A percentile compares a stretch with the other conserved stretches of the same genome.
Conservation (phyloP, 2,888 invertebrate species). For the Danaus chrysippus region DNA sequence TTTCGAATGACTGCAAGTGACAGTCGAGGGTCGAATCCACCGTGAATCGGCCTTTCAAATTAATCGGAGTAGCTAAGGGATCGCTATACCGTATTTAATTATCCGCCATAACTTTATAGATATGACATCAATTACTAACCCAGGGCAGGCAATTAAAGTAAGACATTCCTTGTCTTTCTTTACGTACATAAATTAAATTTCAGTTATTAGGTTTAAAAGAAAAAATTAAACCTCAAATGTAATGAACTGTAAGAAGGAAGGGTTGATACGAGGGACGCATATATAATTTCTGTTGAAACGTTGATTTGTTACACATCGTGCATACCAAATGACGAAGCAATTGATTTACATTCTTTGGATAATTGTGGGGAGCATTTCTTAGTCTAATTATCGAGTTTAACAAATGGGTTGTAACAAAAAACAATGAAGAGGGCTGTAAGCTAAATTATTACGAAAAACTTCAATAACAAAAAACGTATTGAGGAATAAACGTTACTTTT, state of each 20-base stretch:
- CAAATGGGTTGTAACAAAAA: too few relatives aligned
- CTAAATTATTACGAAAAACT: too few relatives aligned
- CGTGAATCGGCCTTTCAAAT: slow-evolving; percentile 21
- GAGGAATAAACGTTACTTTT: not conserved
- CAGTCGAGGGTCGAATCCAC: slow-evolving; percentile 15
- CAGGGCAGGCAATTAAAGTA: not conserved
- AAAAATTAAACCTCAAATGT: slow-evolving; percentile 65
- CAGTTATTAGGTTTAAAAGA: slow-evolving; percentile 49
- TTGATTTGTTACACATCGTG: slow-evolving; percentile 60
- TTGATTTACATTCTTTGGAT: slow-evolving; percentile 21
- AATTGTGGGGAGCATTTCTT: slow-evolving; percentile 15
- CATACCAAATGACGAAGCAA: slow-evolving; percentile 54
- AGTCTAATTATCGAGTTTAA: too few relatives aligned
- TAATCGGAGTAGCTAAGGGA: slow-evolving; percentile 19
- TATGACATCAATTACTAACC: slow-evolving; percentile 12
- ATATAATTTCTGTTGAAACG: slow-evolving; percentile 51
- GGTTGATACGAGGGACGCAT: slow-evolving; percentile 64
- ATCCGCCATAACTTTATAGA: slow-evolving; percentile 18
- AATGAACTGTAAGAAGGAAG: slow-evolving; percentile 68
- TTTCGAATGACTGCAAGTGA: slow-evolving; percentile 13
- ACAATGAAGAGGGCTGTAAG: too few relatives aligned
- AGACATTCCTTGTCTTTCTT: slow-evolving; percentile 31
- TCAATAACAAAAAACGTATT: not conserved
- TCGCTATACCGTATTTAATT: slow-evolving; percentile 19
- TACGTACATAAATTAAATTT: slow-evolving; percentile 41